Evolutionary conservation across 2,888 invertebrate species (phyloP).

Genomic region (Apodemia mormo): DNA sequence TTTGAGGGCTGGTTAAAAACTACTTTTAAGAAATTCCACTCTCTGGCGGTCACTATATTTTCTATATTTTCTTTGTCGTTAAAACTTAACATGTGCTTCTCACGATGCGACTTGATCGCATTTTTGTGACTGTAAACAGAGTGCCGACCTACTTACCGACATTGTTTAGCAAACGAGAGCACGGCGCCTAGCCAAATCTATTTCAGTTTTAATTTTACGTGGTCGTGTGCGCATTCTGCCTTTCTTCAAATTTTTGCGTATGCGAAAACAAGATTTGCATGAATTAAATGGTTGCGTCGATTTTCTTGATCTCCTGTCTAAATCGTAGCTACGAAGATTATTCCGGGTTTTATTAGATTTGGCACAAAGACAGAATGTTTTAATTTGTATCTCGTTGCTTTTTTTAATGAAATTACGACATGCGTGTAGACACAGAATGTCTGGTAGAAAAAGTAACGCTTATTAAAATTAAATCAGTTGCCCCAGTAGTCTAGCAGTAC

Average conservation of each 20-base stretch:
- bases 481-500: too few relatives aligned
- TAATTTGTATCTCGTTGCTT: background rate
- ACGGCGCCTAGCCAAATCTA: conserved; percentile 74
- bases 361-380: conserved; percentile 6
- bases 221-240: conserved; percentile 56
- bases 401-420: conserved; percentile 6
- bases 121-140: conserved; percentile 73
- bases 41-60: background rate
- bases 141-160: conserved; percentile 73
- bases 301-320: background rate
- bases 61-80: background rate
- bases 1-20: too few relatives aligned
- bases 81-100: background rate
- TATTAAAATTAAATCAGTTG: too few relatives aligned
- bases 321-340: background rate
- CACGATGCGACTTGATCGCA: conserved; percentile 20
- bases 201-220: conserved; percentile 72
- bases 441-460: too few relatives aligned
- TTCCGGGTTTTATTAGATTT: conserved; percentile 8
- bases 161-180: conserved; percentile 61
- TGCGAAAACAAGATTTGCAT: conserved; percentile 3
- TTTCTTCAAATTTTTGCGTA: conserved; percentile 53
- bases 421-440: background rate
- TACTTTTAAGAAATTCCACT: too few relatives aligned
- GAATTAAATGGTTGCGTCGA: conserved; percentile 6